Conservation (phyloP, 2,888 invertebrate species). For the Acanthosepion esculentum region DNA sequence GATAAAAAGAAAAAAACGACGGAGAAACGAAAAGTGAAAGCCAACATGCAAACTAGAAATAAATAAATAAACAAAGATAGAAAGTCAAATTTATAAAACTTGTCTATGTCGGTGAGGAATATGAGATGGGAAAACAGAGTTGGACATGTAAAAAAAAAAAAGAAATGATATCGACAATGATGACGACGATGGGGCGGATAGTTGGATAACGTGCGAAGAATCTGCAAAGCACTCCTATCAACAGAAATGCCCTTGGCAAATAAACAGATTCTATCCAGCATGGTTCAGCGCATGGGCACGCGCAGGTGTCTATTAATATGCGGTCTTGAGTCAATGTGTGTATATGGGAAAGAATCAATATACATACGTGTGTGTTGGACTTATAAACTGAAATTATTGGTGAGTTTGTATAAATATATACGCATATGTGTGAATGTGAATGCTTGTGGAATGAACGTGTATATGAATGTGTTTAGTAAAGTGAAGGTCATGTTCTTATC, state of each 20-base stretch:
- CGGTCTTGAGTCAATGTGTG: too few species aligned
- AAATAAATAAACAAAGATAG: neutral
- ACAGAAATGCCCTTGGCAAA: neutral
- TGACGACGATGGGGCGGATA: neutral
- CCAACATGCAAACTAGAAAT: neutral
- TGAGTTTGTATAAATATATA: too few species aligned
- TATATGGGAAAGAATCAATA: too few species aligned
- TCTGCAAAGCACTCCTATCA: neutral
- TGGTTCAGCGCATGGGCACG: neutral
- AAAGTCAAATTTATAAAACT: neutral
- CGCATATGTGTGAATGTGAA: too few species aligned
- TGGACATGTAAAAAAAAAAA: neutral
- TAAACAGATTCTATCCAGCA: neutral
- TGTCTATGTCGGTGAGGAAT: neutral
- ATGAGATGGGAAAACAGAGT: neutral
- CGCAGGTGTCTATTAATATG: neutral
- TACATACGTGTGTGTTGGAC: too few species aligned
- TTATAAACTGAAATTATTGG: too few species aligned
- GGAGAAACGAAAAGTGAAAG: neutral
- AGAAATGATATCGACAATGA: neutral
- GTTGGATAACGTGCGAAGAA: neutral
- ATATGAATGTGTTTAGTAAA: too few species aligned
- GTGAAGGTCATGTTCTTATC: too few species aligned
- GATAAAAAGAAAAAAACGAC: too few species aligned
- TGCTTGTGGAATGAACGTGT: too few species aligned